Conservation (phyloP, 2,888 invertebrate genomes). For the Vesta saturnalis region DNA sequence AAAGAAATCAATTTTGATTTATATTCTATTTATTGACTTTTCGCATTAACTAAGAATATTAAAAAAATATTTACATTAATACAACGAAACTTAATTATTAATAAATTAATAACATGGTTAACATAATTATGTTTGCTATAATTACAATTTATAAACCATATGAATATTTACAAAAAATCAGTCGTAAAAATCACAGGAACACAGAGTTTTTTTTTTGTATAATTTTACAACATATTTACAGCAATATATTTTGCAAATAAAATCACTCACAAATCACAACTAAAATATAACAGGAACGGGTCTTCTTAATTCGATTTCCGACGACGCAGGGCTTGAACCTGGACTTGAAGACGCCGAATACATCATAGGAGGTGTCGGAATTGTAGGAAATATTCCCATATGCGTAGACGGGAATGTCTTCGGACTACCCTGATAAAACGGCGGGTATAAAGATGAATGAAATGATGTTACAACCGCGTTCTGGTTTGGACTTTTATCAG, state of each 20-base stretch:
- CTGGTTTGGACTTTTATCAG: slow-evolving; percentile 59
- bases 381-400: slow-evolving; percentile 63
- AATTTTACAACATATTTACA: slow-evolving; percentile 19
- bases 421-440: slow-evolving; percentile 66
- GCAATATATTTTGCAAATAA: background rate
- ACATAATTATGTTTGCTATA: no score
- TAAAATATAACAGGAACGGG: slow-evolving; percentile 79
- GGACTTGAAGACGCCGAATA: slow-evolving; percentile 61
- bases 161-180: slow-evolving; percentile 41
- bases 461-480: slow-evolving; percentile 75
- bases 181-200: slow-evolving; percentile 43
- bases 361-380: slow-evolving; percentile 60
- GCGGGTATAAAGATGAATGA: slow-evolving; percentile 76
- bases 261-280: slow-evolving; percentile 39
- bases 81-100: slow-evolving; percentile 23
- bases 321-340: slow-evolving; percentile 59
- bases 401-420: slow-evolving; percentile 66
- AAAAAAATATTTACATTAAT: slow-evolving; percentile 27
- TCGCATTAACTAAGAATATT: slow-evolving; percentile 15
- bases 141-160: slow-evolving; percentile 21
- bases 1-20: background rate
- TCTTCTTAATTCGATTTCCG: slow-evolving; percentile 68
- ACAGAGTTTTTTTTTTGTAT: slow-evolving; percentile 15
- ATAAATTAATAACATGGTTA: slow-evolving; percentile 42
- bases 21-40: slow-evolving; percentile 22